Conservation (phyloP, 2,797 vertebrate genomes). For the Crocodylus rhombifer region DNA sequence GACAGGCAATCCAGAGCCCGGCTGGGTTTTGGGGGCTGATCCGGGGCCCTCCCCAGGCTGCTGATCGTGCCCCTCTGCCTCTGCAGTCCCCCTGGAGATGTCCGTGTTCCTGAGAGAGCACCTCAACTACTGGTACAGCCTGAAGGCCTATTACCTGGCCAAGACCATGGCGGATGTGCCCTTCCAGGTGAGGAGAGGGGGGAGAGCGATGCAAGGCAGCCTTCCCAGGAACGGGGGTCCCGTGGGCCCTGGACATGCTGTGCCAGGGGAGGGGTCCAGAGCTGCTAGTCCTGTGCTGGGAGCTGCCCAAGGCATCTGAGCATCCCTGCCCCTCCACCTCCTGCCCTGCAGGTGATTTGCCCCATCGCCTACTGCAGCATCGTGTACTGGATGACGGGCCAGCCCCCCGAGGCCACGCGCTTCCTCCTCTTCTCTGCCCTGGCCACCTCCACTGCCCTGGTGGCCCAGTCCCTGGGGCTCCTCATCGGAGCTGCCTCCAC, state of each 20-base stretch:
- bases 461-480: conserved; percentile 96
- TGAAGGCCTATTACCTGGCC: conserved; percentile 97
- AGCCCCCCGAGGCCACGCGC: conserved; percentile 92
- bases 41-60: neutral
- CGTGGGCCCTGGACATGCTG: neutral
- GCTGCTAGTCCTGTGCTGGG: neutral
- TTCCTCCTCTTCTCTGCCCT: conserved; percentile 96
- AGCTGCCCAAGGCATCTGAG: neutral
- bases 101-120: conserved; percentile 95
- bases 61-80: neutral
- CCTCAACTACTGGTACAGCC: conserved; percentile 99
- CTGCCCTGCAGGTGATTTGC: conserved; percentile 88
- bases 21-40: neutral
- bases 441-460: conserved; percentile 93
- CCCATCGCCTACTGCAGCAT: conserved; percentile 97
- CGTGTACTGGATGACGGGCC: conserved; percentile 99
- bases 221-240: neutral
- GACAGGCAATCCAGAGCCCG: neutral
- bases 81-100: conserved; percentile 96
- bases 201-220: too few relatives aligned
- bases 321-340: neutral
- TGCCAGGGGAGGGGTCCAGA: neutral
- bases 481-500: conserved; percentile 97
- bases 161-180: conserved; percentile 98
- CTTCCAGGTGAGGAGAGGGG: conserved; percentile 89